Percentiles rank a stretch among this genome's conserved stretches.
Evolutionary conservation across 2,888 invertebrate species (phyloP).

Genomic region (Seira ritae): DNA sequence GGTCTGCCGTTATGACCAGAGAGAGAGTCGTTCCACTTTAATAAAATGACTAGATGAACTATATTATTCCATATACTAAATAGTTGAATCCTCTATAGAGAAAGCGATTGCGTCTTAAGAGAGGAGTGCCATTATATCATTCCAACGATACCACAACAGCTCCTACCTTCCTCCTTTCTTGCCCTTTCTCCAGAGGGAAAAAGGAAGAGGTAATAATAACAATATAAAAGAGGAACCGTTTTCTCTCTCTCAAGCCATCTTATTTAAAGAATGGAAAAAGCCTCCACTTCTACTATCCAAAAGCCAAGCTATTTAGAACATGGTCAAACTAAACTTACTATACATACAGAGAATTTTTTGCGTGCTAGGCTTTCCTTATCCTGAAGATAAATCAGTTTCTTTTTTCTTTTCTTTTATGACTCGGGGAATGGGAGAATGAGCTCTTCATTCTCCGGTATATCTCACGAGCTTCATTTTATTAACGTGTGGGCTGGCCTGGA

Average conservation of each 20-base stretch:
- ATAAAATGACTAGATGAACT: slow-evolving; percentile 15
- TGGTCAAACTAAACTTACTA: slow-evolving; percentile 49
- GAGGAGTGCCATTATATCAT: slow-evolving; percentile 62
- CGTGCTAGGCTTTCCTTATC: slow-evolving; percentile 71
- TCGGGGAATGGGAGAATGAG: slow-evolving; percentile 52
- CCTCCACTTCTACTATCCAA: not conserved
- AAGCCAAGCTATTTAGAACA: slow-evolving; percentile 55
- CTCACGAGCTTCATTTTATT: slow-evolving; percentile 59
- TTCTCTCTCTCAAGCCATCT: slow-evolving; percentile 36
- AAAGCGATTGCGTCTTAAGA: slow-evolving; percentile 51
- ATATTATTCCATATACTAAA: slow-evolving; percentile 36
- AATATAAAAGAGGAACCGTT: slow-evolving; percentile 49
- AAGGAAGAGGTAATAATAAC: slow-evolving; percentile 39
- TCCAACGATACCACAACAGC: slow-evolving; percentile 55
- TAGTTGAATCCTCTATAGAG: slow-evolving; percentile 51
- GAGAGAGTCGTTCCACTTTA: not conserved
- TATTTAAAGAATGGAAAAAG: slow-evolving; percentile 32
- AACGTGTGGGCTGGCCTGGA: slow-evolving; percentile 61
- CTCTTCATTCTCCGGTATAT: slow-evolving; percentile 62
- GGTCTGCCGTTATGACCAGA: not conserved
- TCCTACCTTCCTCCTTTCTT: slow-evolving; percentile 21
- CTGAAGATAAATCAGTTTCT: slow-evolving; percentile 72
- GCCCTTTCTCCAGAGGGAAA: not conserved
- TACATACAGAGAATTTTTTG: slow-evolving; percentile 52
- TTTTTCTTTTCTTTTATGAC: slow-evolving; percentile 51